phyloP scores from a whole-genome alignment of 2,113 vertebrate species.

The Leucopsar rothschildi region DNA sequence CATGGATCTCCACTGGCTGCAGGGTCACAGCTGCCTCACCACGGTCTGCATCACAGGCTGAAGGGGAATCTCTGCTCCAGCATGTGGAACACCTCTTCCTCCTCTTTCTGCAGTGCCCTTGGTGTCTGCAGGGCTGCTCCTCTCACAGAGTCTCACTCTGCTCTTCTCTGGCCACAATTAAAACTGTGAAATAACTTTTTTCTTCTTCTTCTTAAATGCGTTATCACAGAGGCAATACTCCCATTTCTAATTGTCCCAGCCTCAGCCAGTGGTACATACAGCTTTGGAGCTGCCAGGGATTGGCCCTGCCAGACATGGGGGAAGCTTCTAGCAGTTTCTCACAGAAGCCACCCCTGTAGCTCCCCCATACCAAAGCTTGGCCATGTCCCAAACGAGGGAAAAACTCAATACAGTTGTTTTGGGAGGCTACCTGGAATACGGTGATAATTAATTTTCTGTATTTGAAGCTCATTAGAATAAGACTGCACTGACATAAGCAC shows the following conservation, averaged over 20 bases:
- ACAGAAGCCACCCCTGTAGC: not conserved
- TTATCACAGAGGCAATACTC: rapidly evolving
- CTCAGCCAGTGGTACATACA: not conserved
- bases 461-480: not conserved
- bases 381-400: not conserved
- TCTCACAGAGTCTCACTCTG: not conserved
- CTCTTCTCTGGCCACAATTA: not conserved
- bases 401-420: not conserved
- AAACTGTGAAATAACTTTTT: not conserved
- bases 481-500: not conserved
- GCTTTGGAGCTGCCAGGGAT: not conserved
- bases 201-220: not conserved
- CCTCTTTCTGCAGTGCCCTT: not conserved
- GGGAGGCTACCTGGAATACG: not conserved
- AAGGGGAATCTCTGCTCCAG: not conserved
- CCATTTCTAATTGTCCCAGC: not conserved
- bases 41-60: not conserved
- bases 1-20: not conserved
- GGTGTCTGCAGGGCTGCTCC: not conserved
- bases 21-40: not conserved
- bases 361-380: not conserved
- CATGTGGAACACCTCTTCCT: rapidly evolving
- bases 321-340: not conserved
- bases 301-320: not conserved
- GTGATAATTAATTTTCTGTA: not conserved